A percentile compares a stretch with the other conserved stretches of the same genome.
These are phyloP conservation scores for Rhincodon typus DNA, from an alignment of 2,797 vertebrate species.

Conservation along the genomic window DNA sequence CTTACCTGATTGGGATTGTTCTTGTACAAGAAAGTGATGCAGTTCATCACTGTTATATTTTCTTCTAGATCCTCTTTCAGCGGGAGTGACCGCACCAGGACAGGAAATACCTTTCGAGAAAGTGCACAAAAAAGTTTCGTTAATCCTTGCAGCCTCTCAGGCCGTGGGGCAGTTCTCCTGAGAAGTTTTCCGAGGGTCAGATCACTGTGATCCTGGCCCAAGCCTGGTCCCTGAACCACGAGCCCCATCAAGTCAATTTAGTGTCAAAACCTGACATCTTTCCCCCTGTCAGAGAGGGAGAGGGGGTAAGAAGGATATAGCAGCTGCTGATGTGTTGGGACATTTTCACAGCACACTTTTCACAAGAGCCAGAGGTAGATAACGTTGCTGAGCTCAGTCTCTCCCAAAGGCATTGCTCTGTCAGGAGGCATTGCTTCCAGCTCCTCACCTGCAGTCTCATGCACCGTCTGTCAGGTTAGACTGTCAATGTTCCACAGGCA, in stretches of 20 bases:
- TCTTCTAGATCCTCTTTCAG: slow-evolving; percentile 80
- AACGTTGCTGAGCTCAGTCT: no score
- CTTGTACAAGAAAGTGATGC: slow-evolving; percentile 69
- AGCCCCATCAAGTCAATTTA: not conserved
- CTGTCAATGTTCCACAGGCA: not conserved
- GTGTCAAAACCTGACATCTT: no score
- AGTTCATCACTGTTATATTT: slow-evolving; percentile 71
- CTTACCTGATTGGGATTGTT: slow-evolving; percentile 54
- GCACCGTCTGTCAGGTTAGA: not conserved
- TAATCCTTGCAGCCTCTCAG: not conserved
- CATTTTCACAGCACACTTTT: no score
- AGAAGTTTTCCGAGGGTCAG: not conserved
- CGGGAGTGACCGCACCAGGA: slow-evolving; percentile 64
- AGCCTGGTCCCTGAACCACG: no score
- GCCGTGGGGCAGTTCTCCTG: accelerated
- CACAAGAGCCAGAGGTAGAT: no score
- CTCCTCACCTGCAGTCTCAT: not conserved
- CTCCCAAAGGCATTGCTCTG: not conserved
- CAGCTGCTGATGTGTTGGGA: no score
- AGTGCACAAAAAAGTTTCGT: not conserved
- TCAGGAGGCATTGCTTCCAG: not conserved
- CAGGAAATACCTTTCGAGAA: slow-evolving; percentile 68
- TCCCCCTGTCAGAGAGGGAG: no score
- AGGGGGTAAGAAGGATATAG: no score
- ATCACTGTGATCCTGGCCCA: not conserved